A percentile compares a stretch with the other conserved stretches of the same genome.
phyloP scores from a whole-genome alignment of 2,797 vertebrate genomes.

The Natrix natrix region DNA sequence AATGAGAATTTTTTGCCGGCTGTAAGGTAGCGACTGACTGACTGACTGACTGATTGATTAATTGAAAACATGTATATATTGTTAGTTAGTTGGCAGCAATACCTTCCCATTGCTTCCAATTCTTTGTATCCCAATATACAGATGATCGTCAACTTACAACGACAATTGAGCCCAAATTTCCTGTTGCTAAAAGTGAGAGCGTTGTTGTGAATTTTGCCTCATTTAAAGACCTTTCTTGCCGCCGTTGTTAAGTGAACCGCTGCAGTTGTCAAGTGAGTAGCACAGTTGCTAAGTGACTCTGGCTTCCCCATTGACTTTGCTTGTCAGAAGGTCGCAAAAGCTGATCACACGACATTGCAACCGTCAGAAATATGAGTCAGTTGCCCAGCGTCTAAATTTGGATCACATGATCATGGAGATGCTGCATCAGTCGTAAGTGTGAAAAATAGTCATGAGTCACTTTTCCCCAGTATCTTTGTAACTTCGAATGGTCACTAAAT shows the following conservation, averaged over 20 bases:
- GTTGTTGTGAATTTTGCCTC: too few relatives aligned
- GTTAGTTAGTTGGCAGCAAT: not conserved
- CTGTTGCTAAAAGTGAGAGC: too few relatives aligned
- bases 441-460: not conserved
- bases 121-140: not conserved
- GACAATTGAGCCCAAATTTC: too few relatives aligned
- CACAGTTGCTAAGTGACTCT: not conserved
- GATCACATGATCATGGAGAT: not conserved
- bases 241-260: too few relatives aligned
- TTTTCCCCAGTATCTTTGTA: not conserved
- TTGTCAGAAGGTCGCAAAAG: too few relatives aligned
- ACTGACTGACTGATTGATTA: too few relatives aligned
- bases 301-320: too few relatives aligned
- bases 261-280: too few relatives aligned
- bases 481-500: not conserved
- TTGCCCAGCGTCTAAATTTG: not conserved
- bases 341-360: not conserved
- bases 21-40: not conserved
- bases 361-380: not conserved
- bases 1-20: not conserved
- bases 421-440: not conserved
- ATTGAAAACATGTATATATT: too few relatives aligned
- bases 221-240: too few relatives aligned
- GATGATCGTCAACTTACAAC: too few relatives aligned
- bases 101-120: not conserved